A percentile compares a stretch with the other conserved stretches of the same genome.
Evolutionary conservation across 2,888 invertebrate genomes (phyloP).

Genomic region (Cryptocephalus moraei): DNA sequence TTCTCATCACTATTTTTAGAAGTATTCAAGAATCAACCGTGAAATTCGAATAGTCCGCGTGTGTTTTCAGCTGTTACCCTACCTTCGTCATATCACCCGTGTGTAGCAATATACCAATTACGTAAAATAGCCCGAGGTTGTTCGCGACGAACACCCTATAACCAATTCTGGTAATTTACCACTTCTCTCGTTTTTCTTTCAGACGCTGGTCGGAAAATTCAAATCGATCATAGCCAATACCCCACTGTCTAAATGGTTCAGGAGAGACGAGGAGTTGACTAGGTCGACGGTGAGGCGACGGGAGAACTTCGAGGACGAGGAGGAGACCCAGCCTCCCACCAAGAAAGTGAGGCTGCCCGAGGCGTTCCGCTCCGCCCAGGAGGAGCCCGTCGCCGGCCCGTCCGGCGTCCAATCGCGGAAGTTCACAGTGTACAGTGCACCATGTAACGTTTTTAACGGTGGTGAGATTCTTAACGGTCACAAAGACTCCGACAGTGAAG

Average conservation of each 20-base stretch:
- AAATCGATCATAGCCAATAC: slow-evolving; percentile 51
- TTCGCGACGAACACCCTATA: no score
- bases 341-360: slow-evolving; percentile 34
- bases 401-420: slow-evolving; percentile 28
- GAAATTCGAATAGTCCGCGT: neutral
- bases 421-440: slow-evolving; percentile 8
- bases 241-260: slow-evolving; percentile 47
- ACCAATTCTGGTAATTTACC: neutral
- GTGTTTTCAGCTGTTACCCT: no score
- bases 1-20: slow-evolving; percentile 33
- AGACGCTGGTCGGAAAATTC: slow-evolving; percentile 63
- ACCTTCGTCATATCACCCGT: no score
- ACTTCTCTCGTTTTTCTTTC: slow-evolving; percentile 26
- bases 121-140: no score
- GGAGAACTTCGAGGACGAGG: slow-evolving; percentile 32
- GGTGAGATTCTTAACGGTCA: slow-evolving; percentile 25
- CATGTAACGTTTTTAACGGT: neutral
- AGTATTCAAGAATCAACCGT: neutral
- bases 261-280: slow-evolving; percentile 20
- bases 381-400: slow-evolving; percentile 32
- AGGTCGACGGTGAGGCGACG: slow-evolving; percentile 33
- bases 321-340: slow-evolving; percentile 37
- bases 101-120: no score
- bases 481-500: slow-evolving; percentile 47
- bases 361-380: slow-evolving; percentile 4